Conservation (phyloP, 2,113 vertebrate species). For the Crocuta crocuta region DNA sequence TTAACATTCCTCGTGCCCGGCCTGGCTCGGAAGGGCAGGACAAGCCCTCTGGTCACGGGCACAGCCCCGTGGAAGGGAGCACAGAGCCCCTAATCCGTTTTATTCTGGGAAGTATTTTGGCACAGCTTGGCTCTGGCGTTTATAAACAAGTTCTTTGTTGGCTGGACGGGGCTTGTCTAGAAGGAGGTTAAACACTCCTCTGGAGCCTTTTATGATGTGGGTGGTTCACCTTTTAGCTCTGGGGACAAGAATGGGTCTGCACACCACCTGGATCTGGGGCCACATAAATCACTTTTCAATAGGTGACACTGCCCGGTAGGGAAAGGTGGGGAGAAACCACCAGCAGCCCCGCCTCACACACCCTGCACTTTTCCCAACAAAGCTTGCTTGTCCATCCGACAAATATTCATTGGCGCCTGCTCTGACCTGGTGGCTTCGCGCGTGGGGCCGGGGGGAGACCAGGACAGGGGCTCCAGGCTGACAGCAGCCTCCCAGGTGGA, state of each 20-base stretch:
- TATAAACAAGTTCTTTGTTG: conserved; percentile 85
- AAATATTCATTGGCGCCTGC: no score
- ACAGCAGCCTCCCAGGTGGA: background rate
- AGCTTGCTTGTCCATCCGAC: background rate
- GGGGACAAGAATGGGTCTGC: background rate
- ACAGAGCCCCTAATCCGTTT: conserved; percentile 78
- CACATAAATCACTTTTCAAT: background rate
- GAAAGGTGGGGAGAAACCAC: background rate
- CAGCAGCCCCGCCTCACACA: fast-evolving
- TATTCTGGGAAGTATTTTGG: conserved; percentile 82
- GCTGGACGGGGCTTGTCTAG: background rate
- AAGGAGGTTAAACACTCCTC: conserved; percentile 14
- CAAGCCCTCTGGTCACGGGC: background rate
- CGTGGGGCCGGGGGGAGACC: background rate
- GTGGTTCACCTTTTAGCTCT: background rate
- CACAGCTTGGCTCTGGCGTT: background rate
- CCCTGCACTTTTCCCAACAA: background rate
- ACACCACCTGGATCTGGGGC: background rate
- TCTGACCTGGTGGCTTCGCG: background rate
- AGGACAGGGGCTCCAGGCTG: background rate
- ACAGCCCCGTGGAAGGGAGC: conserved; percentile 67
- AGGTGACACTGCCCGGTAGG: background rate
- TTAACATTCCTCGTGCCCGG: conserved; percentile 85
- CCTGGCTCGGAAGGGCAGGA: background rate
- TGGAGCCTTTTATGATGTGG: background rate